These are phyloP conservation scores for Heptranchias perlo DNA, from an alignment of 2,113 vertebrate species.

Conservation along the genomic window DNA sequence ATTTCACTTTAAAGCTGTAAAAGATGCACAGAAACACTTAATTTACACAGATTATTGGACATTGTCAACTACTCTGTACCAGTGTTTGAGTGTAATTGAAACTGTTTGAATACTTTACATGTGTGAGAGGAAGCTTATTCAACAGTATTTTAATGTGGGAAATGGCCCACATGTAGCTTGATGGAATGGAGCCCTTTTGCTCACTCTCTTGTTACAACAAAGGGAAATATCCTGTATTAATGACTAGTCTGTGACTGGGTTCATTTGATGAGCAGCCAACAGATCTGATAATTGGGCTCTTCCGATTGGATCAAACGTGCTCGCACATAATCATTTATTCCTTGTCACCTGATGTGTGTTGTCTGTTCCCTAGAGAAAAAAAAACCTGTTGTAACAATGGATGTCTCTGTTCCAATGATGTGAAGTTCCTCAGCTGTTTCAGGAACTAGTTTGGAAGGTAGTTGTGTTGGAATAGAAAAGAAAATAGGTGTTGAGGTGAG, in stretches of 20 bases:
- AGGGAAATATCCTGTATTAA: conserved; percentile 9
- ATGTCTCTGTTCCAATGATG: not conserved
- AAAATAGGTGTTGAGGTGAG: not conserved
- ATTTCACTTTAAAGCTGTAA: not conserved
- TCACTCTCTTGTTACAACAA: not conserved
- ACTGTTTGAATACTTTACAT: conserved; percentile 4
- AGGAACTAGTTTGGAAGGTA: not conserved
- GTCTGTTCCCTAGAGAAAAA: not conserved
- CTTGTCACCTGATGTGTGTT: conserved; percentile 28
- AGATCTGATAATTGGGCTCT: not conserved
- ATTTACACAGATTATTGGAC: not conserved
- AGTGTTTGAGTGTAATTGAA: not conserved
- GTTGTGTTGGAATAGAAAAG: not conserved
- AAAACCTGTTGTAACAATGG: not conserved
- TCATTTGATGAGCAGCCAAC: conserved; percentile 37
- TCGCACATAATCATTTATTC: conserved; percentile 21
- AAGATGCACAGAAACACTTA: not conserved
- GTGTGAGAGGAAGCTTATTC: not conserved
- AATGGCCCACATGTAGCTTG: not conserved
- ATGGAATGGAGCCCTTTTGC: not conserved
- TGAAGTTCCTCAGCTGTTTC: not conserved
- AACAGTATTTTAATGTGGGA: not conserved
- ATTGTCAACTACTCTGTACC: not conserved
- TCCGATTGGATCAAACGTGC: conserved; percentile 8
- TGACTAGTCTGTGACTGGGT: conserved; percentile 12